Evolutionary conservation across 2,888 invertebrate genomes (phyloP).

Genomic region (Crepidodera aurea): DNA sequence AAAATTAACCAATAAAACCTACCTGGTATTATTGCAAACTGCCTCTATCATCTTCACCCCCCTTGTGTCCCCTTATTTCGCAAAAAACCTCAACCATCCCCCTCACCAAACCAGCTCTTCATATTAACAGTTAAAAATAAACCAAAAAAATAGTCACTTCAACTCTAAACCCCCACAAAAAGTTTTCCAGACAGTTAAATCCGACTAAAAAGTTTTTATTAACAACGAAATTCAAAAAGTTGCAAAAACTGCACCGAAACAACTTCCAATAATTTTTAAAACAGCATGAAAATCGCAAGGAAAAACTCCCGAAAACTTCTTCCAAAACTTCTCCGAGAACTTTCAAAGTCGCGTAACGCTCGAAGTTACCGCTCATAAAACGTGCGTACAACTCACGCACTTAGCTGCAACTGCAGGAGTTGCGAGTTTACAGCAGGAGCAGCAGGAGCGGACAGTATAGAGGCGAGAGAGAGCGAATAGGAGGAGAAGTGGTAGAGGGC

Average conservation of each 20-base stretch:
- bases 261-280: background rate
- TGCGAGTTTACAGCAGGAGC: slow-evolving; percentile 39
- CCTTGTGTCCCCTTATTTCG: background rate
- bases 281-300: background rate
- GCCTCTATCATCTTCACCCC: slow-evolving; percentile 41
- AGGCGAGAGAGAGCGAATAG: slow-evolving; percentile 53
- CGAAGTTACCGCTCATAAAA: background rate
- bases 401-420: slow-evolving; percentile 57
- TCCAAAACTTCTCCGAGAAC: slow-evolving; percentile 13
- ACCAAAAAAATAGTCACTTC: slow-evolving; percentile 8
- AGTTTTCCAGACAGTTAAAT: background rate
- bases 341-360: slow-evolving; percentile 5
- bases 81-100: slow-evolving; percentile 26
- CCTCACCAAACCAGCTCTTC: slow-evolving; percentile 8
- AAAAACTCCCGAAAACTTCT: slow-evolving; percentile 18
- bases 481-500: slow-evolving; percentile 43
- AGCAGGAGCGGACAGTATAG: slow-evolving; percentile 53
- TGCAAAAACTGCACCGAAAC: background rate
- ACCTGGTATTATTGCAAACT: slow-evolving; percentile 39
- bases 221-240: background rate
- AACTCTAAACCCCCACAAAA: background rate
- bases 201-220: slow-evolving; percentile 9
- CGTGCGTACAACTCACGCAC: slow-evolving; percentile 53
- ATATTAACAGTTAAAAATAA: slow-evolving; percentile 11
- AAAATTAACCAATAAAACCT: too few relatives aligned